These are phyloP conservation scores for Hydrochoerus hydrochaeris DNA, from an alignment of 2,113 vertebrate species.

Conservation along the genomic window DNA sequence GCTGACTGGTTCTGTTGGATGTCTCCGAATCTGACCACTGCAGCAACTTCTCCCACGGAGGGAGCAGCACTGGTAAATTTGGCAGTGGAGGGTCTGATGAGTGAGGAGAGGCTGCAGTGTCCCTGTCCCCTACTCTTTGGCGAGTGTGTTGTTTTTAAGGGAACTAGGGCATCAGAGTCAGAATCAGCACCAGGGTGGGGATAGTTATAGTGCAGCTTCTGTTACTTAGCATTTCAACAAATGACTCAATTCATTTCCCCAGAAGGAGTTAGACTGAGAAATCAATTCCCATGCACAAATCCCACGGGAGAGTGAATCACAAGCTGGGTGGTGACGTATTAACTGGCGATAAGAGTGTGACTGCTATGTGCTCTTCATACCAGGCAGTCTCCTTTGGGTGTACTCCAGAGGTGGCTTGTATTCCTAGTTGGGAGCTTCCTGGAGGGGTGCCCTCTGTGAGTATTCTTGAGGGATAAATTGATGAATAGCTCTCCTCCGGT, in stretches of 20 bases:
- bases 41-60: background rate
- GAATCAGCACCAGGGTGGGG: background rate
- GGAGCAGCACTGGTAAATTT: background rate
- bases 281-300: background rate
- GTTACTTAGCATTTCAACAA: background rate
- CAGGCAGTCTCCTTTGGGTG: background rate
- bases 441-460: background rate
- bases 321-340: background rate
- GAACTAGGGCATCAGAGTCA: background rate
- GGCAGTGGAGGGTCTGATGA: background rate
- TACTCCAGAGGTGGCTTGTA: background rate
- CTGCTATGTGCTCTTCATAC: background rate
- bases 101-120: background rate
- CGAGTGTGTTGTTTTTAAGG: background rate
- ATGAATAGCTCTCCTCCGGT: background rate
- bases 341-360: background rate
- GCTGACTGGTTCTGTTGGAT: background rate
- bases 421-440: background rate
- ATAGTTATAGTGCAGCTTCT: background rate
- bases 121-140: fast-evolving
- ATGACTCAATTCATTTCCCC: background rate
- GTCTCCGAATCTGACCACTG: background rate
- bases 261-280: conserved; percentile 12
- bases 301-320: background rate
- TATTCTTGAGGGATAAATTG: background rate